Percentiles rank a stretch among this genome's conserved stretches.
Evolutionary conservation across 2,113 vertebrate species (phyloP).

Genomic region (Periophthalmodon schlosseri): DNA sequence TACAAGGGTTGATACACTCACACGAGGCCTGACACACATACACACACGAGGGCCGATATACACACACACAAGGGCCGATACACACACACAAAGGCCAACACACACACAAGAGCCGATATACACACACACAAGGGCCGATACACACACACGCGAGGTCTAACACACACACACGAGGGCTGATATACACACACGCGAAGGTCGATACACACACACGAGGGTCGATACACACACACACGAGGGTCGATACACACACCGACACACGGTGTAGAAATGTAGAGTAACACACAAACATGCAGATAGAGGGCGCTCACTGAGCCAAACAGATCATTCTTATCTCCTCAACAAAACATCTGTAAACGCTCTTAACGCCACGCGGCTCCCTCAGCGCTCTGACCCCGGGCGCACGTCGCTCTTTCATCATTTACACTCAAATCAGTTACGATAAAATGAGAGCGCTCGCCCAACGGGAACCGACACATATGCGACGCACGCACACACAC

Average conservation of each 20-base stretch:
- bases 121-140: no score
- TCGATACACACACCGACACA: constrained; percentile 20
- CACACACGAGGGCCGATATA: no score
- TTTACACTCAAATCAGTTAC: constrained; percentile 11
- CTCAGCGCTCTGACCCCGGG: constrained; percentile 45
- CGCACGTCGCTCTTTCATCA: constrained; percentile 48
- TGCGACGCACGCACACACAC: not conserved
- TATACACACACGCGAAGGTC: no score
- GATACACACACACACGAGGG: constrained; percentile 18
- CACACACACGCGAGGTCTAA: no score
- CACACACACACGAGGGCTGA: no score
- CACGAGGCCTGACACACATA: no score
- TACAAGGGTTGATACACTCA: no score
- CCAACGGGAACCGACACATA: not conserved
- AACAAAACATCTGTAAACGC: constrained; percentile 68
- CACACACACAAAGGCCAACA: no score
- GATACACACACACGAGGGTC: no score
- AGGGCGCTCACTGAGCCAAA: constrained; percentile 74
- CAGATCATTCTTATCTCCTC: constrained; percentile 83
- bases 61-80: no score
- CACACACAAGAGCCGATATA: no score
- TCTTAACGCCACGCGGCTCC: constrained; percentile 36
- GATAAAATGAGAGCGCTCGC: not conserved
- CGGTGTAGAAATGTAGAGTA: constrained; percentile 21
- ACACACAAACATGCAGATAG: constrained; percentile 23